Percentiles rank a stretch among this genome's conserved stretches.
phyloP scores from a whole-genome alignment of 2,113 vertebrate species.

The Phalacrocorax pelagicus region DNA sequence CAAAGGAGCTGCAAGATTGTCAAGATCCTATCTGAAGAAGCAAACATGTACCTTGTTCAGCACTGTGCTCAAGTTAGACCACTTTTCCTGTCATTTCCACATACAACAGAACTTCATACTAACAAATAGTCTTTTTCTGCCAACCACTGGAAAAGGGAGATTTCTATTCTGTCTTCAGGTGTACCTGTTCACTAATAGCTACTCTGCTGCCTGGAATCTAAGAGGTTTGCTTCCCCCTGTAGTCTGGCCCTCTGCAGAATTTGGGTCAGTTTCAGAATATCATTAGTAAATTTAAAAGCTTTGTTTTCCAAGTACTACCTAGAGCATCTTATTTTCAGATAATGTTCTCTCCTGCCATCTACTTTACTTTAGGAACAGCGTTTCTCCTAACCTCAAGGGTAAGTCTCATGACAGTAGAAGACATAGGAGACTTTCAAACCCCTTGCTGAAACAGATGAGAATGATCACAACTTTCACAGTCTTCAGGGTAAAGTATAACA shows the following conservation, averaged over 20 bases:
- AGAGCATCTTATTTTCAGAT: not conserved
- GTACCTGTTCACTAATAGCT: not conserved
- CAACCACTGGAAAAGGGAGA: not conserved
- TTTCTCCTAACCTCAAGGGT: not conserved
- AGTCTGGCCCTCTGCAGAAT: not conserved
- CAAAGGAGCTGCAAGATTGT: not conserved
- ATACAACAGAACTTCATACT: not conserved
- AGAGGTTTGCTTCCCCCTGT: not conserved
- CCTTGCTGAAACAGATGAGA: not conserved
- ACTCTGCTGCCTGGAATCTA: not conserved
- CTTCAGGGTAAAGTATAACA: not conserved
- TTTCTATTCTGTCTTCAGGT: not conserved
- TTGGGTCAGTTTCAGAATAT: constrained; percentile 5
- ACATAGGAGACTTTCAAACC: not conserved
- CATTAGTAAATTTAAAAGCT: not conserved
- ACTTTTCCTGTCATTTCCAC: not conserved
- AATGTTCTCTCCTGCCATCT: not conserved
- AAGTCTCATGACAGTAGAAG: not conserved
- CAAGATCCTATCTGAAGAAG: not conserved
- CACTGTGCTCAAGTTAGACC: not conserved
- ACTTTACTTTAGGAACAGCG: not conserved
- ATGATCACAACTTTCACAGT: not conserved
- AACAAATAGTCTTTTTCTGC: not conserved
- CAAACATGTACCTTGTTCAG: not conserved
- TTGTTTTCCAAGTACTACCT: not conserved